phyloP scores from a whole-genome alignment of 2,888 invertebrate species.

The Syritta pipiens region DNA sequence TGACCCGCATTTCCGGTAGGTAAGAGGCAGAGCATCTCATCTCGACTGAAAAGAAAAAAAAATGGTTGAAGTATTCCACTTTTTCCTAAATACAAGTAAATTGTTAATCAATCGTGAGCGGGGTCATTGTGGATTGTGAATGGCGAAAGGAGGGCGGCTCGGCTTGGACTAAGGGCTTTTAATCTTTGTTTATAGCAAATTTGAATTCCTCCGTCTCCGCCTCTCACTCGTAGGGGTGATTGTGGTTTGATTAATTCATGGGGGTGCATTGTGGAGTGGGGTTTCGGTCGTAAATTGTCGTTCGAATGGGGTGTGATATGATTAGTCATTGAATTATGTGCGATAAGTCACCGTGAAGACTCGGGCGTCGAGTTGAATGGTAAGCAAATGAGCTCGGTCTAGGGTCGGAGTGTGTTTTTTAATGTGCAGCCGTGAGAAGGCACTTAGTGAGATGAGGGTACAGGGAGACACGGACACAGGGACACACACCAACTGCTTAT shows the following conservation, averaged over 20 bases:
- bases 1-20: slow-evolving; percentile 68
- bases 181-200: slow-evolving; percentile 53
- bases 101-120: slow-evolving; percentile 68
- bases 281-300: slow-evolving; percentile 9
- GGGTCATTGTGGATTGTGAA: slow-evolving; percentile 32
- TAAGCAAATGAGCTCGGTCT: slow-evolving; percentile 43
- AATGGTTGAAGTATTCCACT: slow-evolving; percentile 49
- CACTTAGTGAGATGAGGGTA: no score
- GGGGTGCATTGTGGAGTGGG: slow-evolving; percentile 43
- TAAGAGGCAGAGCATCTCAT: slow-evolving; percentile 41
- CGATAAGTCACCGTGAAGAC: slow-evolving; percentile 29
- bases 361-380: slow-evolving; percentile 25
- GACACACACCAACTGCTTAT: no score
- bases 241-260: slow-evolving; percentile 40
- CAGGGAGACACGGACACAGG: no score
- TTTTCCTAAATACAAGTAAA: slow-evolving; percentile 57
- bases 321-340: slow-evolving; percentile 65
- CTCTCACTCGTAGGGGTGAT: slow-evolving; percentile 1
- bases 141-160: slow-evolving; percentile 15
- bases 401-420: no score
- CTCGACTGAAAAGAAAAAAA: slow-evolving; percentile 25
- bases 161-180: slow-evolving; percentile 38
- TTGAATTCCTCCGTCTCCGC: no score
- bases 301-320: slow-evolving; percentile 44
- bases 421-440: no score